Percentiles rank a stretch among this genome's conserved stretches.
Evolutionary conservation across 2,888 invertebrate species (phyloP).

Genomic region (Cosmopolites sordidus): DNA sequence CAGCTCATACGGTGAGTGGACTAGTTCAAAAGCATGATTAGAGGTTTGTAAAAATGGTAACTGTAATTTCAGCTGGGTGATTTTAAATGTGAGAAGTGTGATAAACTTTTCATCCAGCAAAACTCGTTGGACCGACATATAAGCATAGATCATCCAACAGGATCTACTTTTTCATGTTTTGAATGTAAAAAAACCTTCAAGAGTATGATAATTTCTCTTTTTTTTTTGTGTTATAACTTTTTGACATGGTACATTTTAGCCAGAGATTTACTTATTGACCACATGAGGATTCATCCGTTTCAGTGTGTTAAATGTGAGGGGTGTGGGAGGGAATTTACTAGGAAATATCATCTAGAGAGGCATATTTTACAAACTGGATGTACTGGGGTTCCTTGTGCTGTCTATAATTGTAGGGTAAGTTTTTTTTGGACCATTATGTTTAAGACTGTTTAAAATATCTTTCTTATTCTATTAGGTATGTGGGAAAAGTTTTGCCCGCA

Average conservation of each 20-base stretch:
- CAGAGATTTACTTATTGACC: conserved; percentile 59
- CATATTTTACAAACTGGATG: conserved; percentile 68
- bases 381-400: conserved; percentile 54
- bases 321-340: conserved; percentile 68
- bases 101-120: conserved; percentile 68
- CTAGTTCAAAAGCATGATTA: conserved; percentile 2
- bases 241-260: conserved; percentile 31
- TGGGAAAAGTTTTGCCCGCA: conserved; percentile 60
- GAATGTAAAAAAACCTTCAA: conserved; percentile 51
- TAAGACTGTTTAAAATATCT: too few relatives aligned
- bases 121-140: conserved; percentile 63
- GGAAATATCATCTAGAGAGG: conserved; percentile 70
- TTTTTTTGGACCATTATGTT: too few relatives aligned
- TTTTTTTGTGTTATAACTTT: background rate
- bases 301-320: conserved; percentile 62
- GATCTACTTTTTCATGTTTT: conserved; percentile 58
- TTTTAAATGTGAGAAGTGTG: conserved; percentile 58
- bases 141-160: conserved; percentile 63
- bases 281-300: conserved; percentile 63
- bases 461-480: conserved; percentile 54
- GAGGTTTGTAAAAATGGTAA: conserved; percentile 9
- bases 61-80: conserved; percentile 50
- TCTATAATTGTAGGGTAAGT: conserved; percentile 56
- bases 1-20: conserved; percentile 51
- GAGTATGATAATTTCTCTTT: conserved; percentile 7